Base-by-base conservation (phyloP, 2,888 invertebrate genomes). In the Pollenia griseotomentosa region DNA sequence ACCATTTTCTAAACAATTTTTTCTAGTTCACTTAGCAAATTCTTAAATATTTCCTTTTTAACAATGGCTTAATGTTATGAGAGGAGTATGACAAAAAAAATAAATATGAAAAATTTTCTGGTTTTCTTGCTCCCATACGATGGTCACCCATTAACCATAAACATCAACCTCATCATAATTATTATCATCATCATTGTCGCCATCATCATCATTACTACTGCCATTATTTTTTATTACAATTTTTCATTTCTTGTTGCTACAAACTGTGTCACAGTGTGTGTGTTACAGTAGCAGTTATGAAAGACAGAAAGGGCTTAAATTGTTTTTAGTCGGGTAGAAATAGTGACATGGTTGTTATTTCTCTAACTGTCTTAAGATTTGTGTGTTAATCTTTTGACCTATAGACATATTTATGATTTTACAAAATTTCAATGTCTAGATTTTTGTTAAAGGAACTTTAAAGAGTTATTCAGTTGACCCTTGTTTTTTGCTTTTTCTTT, bases 11-110 rank as follows among this genome's bases (percentile, higher is more conserved):
- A 74, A 87, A 82, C 81, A 78, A 84, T 73, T 68, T 80, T 77
- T 85, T 87, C 77, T 57, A 53, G 61, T 78, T 78, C 81, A 87
- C 84, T 84, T 68, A 73, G 77, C 86, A 84, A 84, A 80, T 86
- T 82, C 68, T 40, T 84, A 84, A 84, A 84, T 61, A 84, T 74
- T 84, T 84, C 84, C 84, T 80, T 53, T 74, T 33, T 9, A 61
- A 42, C 55, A 80, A 79, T 59, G 68, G 23, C 66, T 78, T 79
- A 79, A 73, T 73, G 61, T 44, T 61, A 57, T 44, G 12, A 42
- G 42, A 2, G 16, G 16, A 8, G 74, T 12, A 51, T 16, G 10
- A 33, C 33, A 61, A 42, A 16, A 33, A 42, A 53, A 1, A 33
- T 33, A 33, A 33, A 33, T 33, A 33, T 33, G 33, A 33, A 33